phyloP scores from a whole-genome alignment of 2,888 invertebrate species.

The Synanthedon tipuliformis region DNA sequence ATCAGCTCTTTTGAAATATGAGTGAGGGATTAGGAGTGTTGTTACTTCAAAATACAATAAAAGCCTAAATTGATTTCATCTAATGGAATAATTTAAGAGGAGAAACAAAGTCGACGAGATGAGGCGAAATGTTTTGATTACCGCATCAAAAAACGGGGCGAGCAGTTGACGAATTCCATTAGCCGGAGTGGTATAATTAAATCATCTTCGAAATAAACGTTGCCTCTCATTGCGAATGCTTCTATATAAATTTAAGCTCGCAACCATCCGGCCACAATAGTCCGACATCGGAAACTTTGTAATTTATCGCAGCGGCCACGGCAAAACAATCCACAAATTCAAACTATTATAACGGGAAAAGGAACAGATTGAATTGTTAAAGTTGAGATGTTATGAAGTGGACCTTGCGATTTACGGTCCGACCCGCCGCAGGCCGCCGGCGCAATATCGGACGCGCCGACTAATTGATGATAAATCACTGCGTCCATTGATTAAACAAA shows the following conservation, averaged over 20 bases:
- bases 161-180: slow-evolving; percentile 31
- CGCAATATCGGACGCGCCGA: not conserved
- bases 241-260: slow-evolving; percentile 49
- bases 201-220: slow-evolving; percentile 40
- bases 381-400: slow-evolving; percentile 24
- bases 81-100: not conserved
- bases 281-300: slow-evolving; percentile 43
- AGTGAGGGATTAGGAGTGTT: too few relatives aligned
- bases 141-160: slow-evolving; percentile 27
- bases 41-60: not conserved
- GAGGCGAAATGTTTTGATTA: slow-evolving; percentile 21
- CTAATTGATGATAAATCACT: not conserved
- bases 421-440: slow-evolving; percentile 1
- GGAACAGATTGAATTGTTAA: slow-evolving; percentile 38
- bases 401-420: slow-evolving; percentile 21
- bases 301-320: slow-evolving; percentile 44
- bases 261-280: slow-evolving; percentile 33
- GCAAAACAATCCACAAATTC: slow-evolving; percentile 45
- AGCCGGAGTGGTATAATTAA: slow-evolving; percentile 42
- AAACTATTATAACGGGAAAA: slow-evolving; percentile 30
- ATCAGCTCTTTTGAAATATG: too few relatives aligned
- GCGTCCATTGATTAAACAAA: not conserved
- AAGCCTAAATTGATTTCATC: not conserved
- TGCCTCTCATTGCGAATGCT: slow-evolving; percentile 53
- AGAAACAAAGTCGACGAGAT: slow-evolving; percentile 4